phyloP scores from a whole-genome alignment of 2,888 invertebrate species.

The Cremastinae sp. region DNA sequence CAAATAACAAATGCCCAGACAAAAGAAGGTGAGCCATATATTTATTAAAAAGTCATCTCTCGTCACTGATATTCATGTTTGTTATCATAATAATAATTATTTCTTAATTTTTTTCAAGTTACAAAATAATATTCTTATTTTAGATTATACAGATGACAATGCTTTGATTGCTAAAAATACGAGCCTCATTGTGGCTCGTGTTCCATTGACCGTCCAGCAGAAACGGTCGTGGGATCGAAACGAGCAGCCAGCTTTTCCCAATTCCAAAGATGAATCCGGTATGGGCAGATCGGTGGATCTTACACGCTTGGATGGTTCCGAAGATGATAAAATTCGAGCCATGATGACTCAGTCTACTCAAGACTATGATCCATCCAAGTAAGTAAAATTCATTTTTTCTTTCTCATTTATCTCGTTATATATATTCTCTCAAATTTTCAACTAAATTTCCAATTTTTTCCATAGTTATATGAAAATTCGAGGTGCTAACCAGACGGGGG shows the following conservation, averaged over 20 bases:
- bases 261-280: conserved; percentile 75
- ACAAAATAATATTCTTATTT: conserved; percentile 23
- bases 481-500: conserved; percentile 93
- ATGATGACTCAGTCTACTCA: conserved; percentile 98
- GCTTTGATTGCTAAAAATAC: conserved; percentile 98
- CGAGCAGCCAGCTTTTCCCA: conserved; percentile 73
- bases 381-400: conserved; percentile 82
- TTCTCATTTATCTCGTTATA: conserved; percentile 1
- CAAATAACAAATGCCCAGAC: conserved; percentile 98
- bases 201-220: conserved; percentile 91
- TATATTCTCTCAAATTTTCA: neutral
- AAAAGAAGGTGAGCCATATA: conserved; percentile 94
- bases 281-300: conserved; percentile 88
- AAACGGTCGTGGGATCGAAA: conserved; percentile 89
- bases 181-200: conserved; percentile 95
- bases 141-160: conserved; percentile 95
- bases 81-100: conserved; percentile 27
- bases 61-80: neutral
- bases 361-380: conserved; percentile 99
- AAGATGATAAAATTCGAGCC: conserved; percentile 98
- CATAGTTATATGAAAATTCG: conserved; percentile 93
- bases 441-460: conserved; percentile 62
- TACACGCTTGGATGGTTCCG: conserved; percentile 94
- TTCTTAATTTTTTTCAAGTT: conserved; percentile 62
- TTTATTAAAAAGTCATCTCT: neutral